These are phyloP conservation scores for Lasioglossum calceatum DNA, from an alignment of 2,888 invertebrate genomes.

Conservation along the genomic window DNA sequence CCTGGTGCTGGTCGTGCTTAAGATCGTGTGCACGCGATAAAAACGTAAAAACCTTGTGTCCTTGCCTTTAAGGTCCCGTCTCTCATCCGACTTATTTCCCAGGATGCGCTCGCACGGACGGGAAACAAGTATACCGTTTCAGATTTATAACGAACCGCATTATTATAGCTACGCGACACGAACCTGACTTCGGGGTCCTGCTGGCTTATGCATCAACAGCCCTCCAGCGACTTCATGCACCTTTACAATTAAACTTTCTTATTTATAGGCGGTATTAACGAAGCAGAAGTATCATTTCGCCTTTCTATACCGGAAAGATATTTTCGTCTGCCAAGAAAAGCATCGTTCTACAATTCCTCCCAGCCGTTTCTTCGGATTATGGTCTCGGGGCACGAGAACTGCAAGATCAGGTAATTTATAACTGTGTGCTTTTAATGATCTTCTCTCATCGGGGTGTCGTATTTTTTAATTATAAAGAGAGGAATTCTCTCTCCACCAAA, in stretches of 20 bases:
- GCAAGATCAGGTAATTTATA: background rate
- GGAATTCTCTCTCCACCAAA: background rate
- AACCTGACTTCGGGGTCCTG: conserved; percentile 3
- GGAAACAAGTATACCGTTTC: conserved; percentile 34
- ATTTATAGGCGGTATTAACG: background rate
- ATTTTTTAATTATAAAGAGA: background rate
- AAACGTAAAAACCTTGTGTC: conserved; percentile 48
- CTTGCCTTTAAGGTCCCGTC: conserved; percentile 50
- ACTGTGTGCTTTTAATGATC: background rate
- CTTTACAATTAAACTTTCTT: conserved; percentile 8
- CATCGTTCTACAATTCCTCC: background rate
- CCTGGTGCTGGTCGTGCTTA: conserved; percentile 20
- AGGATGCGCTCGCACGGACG: conserved; percentile 39
- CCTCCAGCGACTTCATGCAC: background rate
- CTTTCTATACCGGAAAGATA: background rate
- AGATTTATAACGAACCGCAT: conserved; percentile 43
- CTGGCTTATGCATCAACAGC: conserved; percentile 9
- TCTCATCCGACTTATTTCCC: conserved; percentile 55
- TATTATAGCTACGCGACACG: conserved; percentile 46
- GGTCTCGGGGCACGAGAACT: background rate
- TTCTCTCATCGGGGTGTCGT: background rate
- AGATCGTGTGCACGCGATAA: conserved; percentile 58
- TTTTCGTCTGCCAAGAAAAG: background rate
- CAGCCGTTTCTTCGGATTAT: background rate
- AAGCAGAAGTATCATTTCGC: background rate